Conservation (phyloP, 2,113 vertebrate species). For the Apodemus sylvaticus region DNA sequence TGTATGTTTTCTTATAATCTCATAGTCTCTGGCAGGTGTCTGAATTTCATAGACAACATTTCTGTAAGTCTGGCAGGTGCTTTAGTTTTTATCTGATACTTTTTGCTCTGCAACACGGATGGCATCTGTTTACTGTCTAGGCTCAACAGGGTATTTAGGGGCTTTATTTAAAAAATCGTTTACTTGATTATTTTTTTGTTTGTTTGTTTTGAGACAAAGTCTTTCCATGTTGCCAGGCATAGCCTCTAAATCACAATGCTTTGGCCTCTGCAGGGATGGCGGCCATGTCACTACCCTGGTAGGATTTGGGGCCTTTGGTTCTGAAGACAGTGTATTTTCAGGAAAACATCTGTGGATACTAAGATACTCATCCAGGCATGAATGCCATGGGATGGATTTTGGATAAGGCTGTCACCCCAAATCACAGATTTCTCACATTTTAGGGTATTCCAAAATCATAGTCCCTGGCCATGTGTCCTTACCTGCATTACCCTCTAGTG, state of each 20-base stretch:
- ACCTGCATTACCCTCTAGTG: neutral
- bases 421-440: neutral
- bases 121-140: neutral
- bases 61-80: neutral
- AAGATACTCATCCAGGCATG: neutral
- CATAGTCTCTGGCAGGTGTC: neutral
- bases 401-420: neutral
- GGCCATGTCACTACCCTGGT: neutral
- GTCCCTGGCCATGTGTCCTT: neutral
- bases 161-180: neutral
- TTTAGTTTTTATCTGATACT: neutral
- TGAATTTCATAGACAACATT: neutral
- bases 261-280: neutral
- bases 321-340: neutral
- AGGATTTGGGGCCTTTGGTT: neutral
- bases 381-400: neutral
- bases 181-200: neutral
- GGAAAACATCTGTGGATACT: neutral
- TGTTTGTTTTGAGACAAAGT: neutral
- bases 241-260: neutral
- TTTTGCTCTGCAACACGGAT: neutral
- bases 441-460: neutral
- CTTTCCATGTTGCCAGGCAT: neutral
- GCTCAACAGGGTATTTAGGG: neutral
- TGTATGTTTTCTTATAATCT: neutral